Base-by-base conservation (phyloP, 2,113 vertebrate genomes). In the Dolichotis patagonum region DNA sequence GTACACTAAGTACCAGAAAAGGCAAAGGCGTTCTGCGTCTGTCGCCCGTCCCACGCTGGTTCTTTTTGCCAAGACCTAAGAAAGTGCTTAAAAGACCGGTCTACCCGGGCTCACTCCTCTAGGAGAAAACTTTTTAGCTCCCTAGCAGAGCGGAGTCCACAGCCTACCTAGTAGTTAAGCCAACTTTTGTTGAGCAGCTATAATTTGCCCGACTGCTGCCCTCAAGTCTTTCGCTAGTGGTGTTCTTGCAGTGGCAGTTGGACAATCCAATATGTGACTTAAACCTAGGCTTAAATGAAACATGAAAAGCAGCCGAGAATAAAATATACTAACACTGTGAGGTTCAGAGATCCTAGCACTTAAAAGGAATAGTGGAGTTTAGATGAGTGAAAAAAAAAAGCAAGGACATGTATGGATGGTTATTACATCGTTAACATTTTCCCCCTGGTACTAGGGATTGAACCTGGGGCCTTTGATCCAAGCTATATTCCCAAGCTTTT, bases 141-240 rank as follows among this genome's bases (percentile, higher is more conserved):
- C 11, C 7, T 9, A 52, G 5, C 63, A 35, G 46, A 20, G 1
- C 26, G 9, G n/a, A 26, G 32, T 54, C 26, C 46, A 28, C 41
- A 52, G 28, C 19, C 24, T 63, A 17, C 24, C 77, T 38, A 0
- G 58, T 83, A 77, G 17, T 54, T 95, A 19, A 86, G 13, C 52
- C 41, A 28, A 14, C 56, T 81, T 78, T 85, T 71, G 81, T 7
- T 78, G 41, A 96, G 69, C 75, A 89, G n/a, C 81, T 82, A 41
- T 85, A 35, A 28, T 4, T 3, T 67, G 35, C 73, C 52, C 38
- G 19, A 11, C 75, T 91, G 7, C 58, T 94, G 54, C 38, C 38
- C 38, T 52, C 32, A 49, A 43, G 30, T 91, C 16, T 80, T 73
- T 89, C 69, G 14, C 80, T 81, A 43, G 63, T 71, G 46, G 67